These are phyloP conservation scores for Tor tambroides DNA, from an alignment of 2,113 vertebrate species.

Conservation along the genomic window DNA sequence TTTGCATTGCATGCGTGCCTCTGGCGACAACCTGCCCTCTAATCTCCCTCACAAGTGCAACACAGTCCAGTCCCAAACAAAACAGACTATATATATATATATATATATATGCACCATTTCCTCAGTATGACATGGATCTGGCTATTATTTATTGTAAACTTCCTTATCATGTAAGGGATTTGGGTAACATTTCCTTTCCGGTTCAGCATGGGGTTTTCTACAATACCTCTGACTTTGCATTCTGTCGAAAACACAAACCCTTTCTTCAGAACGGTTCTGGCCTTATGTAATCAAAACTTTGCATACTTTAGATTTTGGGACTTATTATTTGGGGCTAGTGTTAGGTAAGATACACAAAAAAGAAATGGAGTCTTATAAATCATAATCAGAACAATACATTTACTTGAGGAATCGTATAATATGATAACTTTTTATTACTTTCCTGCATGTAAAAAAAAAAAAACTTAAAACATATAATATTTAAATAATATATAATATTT, in stretches of 20 bases:
- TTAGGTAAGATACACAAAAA: not conserved
- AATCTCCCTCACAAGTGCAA: not conserved
- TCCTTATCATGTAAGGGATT: not conserved
- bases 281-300: not conserved
- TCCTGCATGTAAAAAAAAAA: not conserved
- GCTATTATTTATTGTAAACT: not conserved
- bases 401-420: not conserved
- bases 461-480: no score
- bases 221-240: not conserved
- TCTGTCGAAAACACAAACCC: not conserved
- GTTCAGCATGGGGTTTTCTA: not conserved
- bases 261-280: not conserved
- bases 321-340: not conserved
- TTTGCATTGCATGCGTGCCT: not conserved
- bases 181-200: not conserved
- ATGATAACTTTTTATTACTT: not conserved
- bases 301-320: constrained; percentile 24
- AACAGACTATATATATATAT: not conserved
- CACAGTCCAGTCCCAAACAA: not conserved
- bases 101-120: not conserved
- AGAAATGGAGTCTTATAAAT: not conserved
- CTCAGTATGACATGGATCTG: not conserved
- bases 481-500: no score
- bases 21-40: not conserved
- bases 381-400: not conserved